Percentiles rank a stretch among this genome's conserved stretches.
Evolutionary conservation across 64 coral and sea anemone species (phyloP).

Genomic region (Catalaphyllia jardinei): DNA sequence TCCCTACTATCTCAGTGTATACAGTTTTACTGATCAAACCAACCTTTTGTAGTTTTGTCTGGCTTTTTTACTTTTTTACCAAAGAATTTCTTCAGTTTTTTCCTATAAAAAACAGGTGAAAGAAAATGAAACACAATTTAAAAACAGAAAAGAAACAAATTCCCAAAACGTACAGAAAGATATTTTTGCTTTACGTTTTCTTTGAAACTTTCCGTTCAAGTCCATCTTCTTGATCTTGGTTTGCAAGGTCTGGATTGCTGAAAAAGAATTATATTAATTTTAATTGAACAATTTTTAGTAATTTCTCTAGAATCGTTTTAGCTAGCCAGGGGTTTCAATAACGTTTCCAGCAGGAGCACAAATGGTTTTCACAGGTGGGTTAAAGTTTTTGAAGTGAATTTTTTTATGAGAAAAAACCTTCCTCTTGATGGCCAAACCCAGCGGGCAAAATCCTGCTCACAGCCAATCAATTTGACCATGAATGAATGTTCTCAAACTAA

Average conservation of each 20-base stretch:
- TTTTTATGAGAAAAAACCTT: too few relatives aligned
- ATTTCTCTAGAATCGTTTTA: background rate
- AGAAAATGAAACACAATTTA: background rate
- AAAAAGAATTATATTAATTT: constrained; percentile 13
- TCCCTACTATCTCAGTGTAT: too few relatives aligned
- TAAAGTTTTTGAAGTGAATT: too few relatives aligned
- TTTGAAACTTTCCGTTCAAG: constrained; percentile 80
- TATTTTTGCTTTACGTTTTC: constrained; percentile 63
- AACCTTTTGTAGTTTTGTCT: constrained; percentile 38
- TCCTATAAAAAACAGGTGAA: constrained; percentile 48
- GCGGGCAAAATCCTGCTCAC: too few relatives aligned
- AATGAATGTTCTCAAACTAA: too few relatives aligned
- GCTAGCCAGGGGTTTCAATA: too few relatives aligned
- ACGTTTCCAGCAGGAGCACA: too few relatives aligned
- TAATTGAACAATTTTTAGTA: too few relatives aligned
- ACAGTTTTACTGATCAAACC: background rate
- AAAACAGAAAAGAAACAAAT: background rate
- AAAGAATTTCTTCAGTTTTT: constrained; percentile 92
- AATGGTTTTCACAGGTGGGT: too few relatives aligned
- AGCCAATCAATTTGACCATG: too few relatives aligned
- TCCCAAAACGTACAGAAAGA: background rate
- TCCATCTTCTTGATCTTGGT: constrained; percentile 82
- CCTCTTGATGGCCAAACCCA: too few relatives aligned
- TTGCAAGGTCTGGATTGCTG: constrained; percentile 81
- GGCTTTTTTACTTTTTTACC: constrained; percentile 83